Conservation (phyloP, 2,888 invertebrate species). For the Leptura quadrifasciata region DNA sequence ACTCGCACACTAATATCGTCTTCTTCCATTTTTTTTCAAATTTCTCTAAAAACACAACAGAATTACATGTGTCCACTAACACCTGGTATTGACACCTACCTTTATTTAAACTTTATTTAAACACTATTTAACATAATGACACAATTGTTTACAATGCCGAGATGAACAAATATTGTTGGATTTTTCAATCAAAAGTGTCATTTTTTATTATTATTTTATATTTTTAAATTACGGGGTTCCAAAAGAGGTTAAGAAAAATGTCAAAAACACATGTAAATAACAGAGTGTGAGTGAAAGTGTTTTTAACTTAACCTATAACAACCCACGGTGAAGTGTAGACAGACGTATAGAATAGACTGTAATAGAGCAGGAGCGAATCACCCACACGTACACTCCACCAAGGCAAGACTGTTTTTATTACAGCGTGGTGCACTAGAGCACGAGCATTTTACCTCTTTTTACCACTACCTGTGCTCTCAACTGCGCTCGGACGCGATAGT, state of each 20-base stretch:
- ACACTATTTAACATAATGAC: constrained; percentile 61
- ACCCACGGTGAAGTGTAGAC: constrained; percentile 57
- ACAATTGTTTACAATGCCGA: constrained; percentile 54
- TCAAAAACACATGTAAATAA: constrained; percentile 56
- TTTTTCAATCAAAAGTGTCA: constrained; percentile 40
- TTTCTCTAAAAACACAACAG: constrained; percentile 57
- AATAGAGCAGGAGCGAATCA: constrained; percentile 55
- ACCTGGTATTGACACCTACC: constrained; percentile 66
- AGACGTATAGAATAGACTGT: constrained; percentile 41
- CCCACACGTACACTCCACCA: constrained; percentile 51
- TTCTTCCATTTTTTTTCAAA: constrained; percentile 75
- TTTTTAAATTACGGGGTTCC: constrained; percentile 36
- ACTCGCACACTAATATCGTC: constrained; percentile 83
- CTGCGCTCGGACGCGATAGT: constrained; percentile 3
- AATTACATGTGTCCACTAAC: constrained; percentile 58
- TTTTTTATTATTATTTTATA: constrained; percentile 36
- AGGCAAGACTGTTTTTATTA: constrained; percentile 48
- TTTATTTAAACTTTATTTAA: constrained; percentile 61
- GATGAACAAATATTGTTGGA: constrained; percentile 50
- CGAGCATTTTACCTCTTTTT: constrained; percentile 11
- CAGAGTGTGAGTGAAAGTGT: constrained; percentile 60
- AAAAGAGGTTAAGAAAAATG: constrained; percentile 40
- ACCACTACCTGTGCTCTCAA: constrained; percentile 44
- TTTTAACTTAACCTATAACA: constrained; percentile 59
- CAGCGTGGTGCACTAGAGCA: constrained; percentile 19